Evolutionary conservation across 1,140 invertebrate genomes (phyloP).

Genomic region (Drosophila funebris): DNA sequence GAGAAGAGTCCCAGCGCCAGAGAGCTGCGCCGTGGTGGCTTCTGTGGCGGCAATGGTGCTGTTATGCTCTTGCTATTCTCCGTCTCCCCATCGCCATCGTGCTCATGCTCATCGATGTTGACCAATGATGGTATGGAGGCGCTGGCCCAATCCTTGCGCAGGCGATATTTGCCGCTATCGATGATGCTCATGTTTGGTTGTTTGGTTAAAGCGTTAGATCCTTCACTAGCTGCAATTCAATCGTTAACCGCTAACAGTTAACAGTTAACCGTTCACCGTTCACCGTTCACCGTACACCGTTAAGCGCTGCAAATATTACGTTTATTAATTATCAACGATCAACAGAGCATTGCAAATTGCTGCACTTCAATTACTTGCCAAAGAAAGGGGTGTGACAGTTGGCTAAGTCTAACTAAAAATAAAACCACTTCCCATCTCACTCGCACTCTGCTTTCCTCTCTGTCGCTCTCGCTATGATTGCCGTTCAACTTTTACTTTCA

Average conservation of each 20-base stretch:
- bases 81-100: conserved; percentile 56
- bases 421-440: conserved; percentile 2
- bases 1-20: conserved; percentile 77
- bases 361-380: conserved; percentile 48
- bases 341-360: conserved; percentile 42
- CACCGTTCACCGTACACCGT: conserved; percentile 40
- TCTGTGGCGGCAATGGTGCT: conserved; percentile 73
- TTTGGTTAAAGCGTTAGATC: conserved; percentile 19
- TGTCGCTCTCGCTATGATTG: background rate
- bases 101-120: conserved; percentile 83
- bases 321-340: conserved; percentile 28
- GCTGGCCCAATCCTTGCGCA: conserved; percentile 84
- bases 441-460: background rate
- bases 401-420: background rate
- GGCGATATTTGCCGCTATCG: conserved; percentile 78
- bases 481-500: conserved; percentile 75
- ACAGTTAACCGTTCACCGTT: conserved; percentile 36
- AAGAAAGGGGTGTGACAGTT: conserved; percentile 11
- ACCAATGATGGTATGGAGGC: conserved; percentile 83
- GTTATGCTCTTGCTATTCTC: conserved; percentile 56
- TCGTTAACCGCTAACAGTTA: background rate
- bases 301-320: conserved; percentile 56
- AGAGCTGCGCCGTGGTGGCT: conserved; percentile 80
- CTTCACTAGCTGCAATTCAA: conserved; percentile 26
- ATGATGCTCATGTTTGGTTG: conserved; percentile 73